These are phyloP conservation scores for Polyergus mexicanus DNA, from an alignment of 1,140 invertebrate species.

Conservation along the genomic window DNA sequence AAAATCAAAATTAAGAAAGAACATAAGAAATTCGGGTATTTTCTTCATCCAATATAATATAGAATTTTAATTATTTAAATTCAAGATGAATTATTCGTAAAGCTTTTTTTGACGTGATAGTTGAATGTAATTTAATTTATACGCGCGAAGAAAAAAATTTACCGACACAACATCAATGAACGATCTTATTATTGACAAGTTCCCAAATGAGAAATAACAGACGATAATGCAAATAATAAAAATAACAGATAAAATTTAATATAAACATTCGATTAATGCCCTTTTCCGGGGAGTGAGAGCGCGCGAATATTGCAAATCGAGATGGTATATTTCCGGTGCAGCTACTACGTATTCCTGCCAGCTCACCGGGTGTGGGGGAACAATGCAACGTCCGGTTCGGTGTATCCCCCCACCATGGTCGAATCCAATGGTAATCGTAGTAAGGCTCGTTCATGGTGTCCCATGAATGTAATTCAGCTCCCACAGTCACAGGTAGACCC, in stretches of 20 bases:
- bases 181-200: background rate
- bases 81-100: background rate
- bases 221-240: background rate
- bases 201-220: background rate
- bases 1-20: too few species aligned
- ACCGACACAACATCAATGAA: background rate
- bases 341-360: slow-evolving; percentile 67
- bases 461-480: slow-evolving; percentile 73
- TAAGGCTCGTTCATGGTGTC: slow-evolving; percentile 72
- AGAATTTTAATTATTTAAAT: background rate
- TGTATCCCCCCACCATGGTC: slow-evolving; percentile 77
- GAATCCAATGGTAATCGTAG: slow-evolving; percentile 52
- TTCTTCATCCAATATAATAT: background rate
- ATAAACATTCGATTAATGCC: background rate
- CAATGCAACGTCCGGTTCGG: slow-evolving; percentile 84
- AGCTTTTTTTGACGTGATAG: background rate
- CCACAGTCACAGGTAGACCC: slow-evolving; percentile 75
- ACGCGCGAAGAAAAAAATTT: background rate
- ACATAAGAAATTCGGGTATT: background rate
- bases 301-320: slow-evolving; percentile 50
- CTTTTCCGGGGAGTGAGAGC: slow-evolving; percentile 49
- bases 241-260: background rate
- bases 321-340: slow-evolving; percentile 74
- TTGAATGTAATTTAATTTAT: background rate
- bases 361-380: slow-evolving; percentile 77